These are phyloP conservation scores for Buathra laborator DNA, from an alignment of 2,888 invertebrate species.

Conservation along the genomic window DNA sequence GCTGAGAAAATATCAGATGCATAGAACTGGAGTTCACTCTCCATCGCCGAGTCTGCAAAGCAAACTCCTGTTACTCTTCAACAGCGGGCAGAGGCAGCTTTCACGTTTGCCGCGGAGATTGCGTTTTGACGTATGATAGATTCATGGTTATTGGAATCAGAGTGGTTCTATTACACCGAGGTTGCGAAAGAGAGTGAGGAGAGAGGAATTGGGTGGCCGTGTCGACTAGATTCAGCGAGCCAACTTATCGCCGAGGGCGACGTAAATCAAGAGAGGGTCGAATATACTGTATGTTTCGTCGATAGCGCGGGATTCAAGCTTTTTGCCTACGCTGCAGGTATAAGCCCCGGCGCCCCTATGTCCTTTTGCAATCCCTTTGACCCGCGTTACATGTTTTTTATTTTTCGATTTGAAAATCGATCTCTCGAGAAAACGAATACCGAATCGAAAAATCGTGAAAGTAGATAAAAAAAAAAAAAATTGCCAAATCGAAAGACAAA, in stretches of 20 bases:
- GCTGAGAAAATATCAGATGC: slow-evolving; percentile 24
- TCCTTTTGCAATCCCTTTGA: slow-evolving; percentile 20
- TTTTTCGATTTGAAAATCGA: background rate
- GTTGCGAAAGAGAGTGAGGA: slow-evolving; percentile 12
- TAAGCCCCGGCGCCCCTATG: slow-evolving; percentile 27
- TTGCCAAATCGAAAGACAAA: background rate
- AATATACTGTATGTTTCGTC: slow-evolving; percentile 72
- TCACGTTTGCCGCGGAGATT: slow-evolving; percentile 86
- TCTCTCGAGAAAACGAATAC: background rate
- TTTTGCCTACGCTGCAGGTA: slow-evolving; percentile 71
- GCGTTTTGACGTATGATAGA: slow-evolving; percentile 92
- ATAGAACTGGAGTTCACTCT: slow-evolving; percentile 3
- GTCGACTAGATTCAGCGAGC: slow-evolving; percentile 50
- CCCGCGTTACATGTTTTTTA: background rate
- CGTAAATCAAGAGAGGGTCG: slow-evolving; percentile 78
- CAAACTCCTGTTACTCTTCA: slow-evolving; percentile 38
- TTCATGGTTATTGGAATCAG: slow-evolving; percentile 92
- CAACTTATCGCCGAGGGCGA: slow-evolving; percentile 79
- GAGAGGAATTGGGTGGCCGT: slow-evolving; percentile 55
- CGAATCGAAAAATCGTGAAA: background rate
- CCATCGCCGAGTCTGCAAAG: slow-evolving; percentile 39
- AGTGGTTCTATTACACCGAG: slow-evolving; percentile 77
- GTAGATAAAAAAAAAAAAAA: background rate
- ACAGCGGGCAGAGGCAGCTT: slow-evolving; percentile 15
- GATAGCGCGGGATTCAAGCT: slow-evolving; percentile 58